Conservation (phyloP, 1,140 invertebrate species). For the Drosophila sturtevanti region DNA sequence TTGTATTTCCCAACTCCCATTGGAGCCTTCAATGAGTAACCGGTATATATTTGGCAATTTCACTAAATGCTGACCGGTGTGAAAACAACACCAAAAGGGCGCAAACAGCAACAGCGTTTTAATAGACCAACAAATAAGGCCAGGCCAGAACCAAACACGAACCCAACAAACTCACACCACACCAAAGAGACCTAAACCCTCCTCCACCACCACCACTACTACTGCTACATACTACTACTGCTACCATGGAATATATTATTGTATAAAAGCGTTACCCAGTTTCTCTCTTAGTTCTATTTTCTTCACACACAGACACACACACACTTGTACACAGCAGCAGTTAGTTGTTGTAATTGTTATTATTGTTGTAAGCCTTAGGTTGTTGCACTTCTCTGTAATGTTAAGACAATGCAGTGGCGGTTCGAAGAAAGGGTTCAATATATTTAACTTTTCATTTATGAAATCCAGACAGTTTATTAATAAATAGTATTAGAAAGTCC, state of each 20-base stretch:
- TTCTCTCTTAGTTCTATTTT: conserved; percentile 43
- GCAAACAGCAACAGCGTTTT: conserved; percentile 11
- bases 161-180: conserved; percentile 11
- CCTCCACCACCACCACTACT: too few species aligned
- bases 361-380: conserved; percentile 19
- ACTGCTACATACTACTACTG: too few species aligned
- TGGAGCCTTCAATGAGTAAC: conserved; percentile 25
- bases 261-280: conserved; percentile 74
- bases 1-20: neutral
- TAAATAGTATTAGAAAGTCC: too few species aligned
- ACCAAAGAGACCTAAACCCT: conserved; percentile 53
- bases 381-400: conserved; percentile 56
- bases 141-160: conserved; percentile 6
- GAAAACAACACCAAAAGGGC: conserved; percentile 8
- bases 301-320: conserved; percentile 22
- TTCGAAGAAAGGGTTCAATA: neutral
- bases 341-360: conserved; percentile 3
- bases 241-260: conserved; percentile 55
- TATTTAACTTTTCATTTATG: too few species aligned
- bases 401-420: conserved; percentile 43
- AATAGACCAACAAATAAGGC: conserved; percentile 1
- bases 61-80: conserved; percentile 3
- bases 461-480: too few species aligned
- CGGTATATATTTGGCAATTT: conserved; percentile 21
- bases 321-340: conserved; percentile 1